Percentiles rank a stretch among this genome's conserved stretches.
These are phyloP conservation scores for Epizoanthus scotinus DNA, from an alignment of 92 coral and sea anemone species.

Conservation along the genomic window DNA sequence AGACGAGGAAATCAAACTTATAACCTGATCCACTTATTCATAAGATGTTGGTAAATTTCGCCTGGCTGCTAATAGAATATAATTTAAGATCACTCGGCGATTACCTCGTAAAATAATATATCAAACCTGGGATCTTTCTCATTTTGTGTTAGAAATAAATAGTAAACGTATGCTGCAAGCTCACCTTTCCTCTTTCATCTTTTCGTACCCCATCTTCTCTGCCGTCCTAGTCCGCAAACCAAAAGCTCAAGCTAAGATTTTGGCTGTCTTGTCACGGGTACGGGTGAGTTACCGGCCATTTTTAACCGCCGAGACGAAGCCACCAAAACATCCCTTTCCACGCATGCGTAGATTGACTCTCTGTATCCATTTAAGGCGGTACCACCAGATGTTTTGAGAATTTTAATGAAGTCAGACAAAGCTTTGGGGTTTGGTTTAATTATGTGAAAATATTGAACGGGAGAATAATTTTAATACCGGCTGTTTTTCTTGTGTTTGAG, in stretches of 20 bases:
- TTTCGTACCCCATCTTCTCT: conserved; percentile 38
- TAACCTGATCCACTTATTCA: neutral
- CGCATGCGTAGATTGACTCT: conserved; percentile 19
- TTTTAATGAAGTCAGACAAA: conserved; percentile 42
- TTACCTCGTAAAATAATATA: conserved; percentile 10
- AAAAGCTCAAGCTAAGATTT: conserved; percentile 24
- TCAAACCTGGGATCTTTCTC: conserved; percentile 8
- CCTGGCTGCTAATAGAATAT: conserved; percentile 32
- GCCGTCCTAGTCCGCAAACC: conserved; percentile 26
- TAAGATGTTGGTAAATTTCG: conserved; percentile 17
- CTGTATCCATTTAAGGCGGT: neutral
- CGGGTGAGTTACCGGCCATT: conserved; percentile 37
- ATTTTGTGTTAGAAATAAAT: neutral
- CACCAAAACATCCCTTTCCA: neutral
- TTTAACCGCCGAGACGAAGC: conserved; percentile 33
- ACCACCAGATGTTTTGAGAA: conserved; percentile 44
- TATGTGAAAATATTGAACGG: conserved; percentile 10
- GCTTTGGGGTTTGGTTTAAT: conserved; percentile 19
- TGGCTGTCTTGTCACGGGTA: conserved; percentile 26
- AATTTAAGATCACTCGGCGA: conserved; percentile 30
- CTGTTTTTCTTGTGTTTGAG: neutral
- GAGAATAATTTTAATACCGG: neutral
- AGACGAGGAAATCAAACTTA: neutral
- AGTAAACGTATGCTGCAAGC: neutral
- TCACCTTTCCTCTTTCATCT: conserved; percentile 39